Base-by-base conservation (phyloP, 2,797 vertebrate species). In the Melanogrammus aeglefinus region DNA sequence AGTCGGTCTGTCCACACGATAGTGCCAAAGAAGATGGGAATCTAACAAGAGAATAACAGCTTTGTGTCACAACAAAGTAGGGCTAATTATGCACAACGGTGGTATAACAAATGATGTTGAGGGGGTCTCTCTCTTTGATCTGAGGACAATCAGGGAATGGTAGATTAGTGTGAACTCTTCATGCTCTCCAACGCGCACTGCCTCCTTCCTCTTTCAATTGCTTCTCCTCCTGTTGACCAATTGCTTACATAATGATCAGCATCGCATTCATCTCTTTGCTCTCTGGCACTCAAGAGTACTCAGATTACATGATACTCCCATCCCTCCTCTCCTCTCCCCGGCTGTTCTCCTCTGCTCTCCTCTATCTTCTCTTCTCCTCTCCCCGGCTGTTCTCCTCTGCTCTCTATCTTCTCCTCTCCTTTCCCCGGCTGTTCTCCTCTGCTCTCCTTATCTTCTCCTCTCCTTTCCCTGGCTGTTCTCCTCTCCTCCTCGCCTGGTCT, bases 221-320 rank as follows among this genome's bases (percentile, higher is more conserved):
- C 77, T 73, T 83, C 78, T 86, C 85, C 77, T 79, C 76, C 84
- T 24, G 35, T 87, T 81, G 82, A 87, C 80, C 81, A 78, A 73
- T 73, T 66, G 69, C 76, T 91, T 85, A 87, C 80, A 87, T 87
- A 89, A 90, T 88, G 79, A 85, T 83, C 81, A 85, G 84, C 81
- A 36, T 85, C 77, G 77, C 85, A 81, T 87, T 79, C 81, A 88
- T 85, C 84, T 81, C 82, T 63, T 82, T 83, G 79, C 79, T 74
- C 85, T 77, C 72, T 51, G 29, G 75, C 57, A 41, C 80, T 81
- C 85, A 69, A 69, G 82, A 51, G 47, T 21, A 63, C 75, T 80
- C 69, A 83, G 66, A 83, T 83, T 77, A 74, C 51, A 27, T 18
- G 5, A 44, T 36, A 75, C 31, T 38, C 73, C 78, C 78, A 77